These are phyloP conservation scores for Epinephelus fuscoguttatus DNA, from an alignment of 2,113 vertebrate genomes.

Conservation along the genomic window DNA sequence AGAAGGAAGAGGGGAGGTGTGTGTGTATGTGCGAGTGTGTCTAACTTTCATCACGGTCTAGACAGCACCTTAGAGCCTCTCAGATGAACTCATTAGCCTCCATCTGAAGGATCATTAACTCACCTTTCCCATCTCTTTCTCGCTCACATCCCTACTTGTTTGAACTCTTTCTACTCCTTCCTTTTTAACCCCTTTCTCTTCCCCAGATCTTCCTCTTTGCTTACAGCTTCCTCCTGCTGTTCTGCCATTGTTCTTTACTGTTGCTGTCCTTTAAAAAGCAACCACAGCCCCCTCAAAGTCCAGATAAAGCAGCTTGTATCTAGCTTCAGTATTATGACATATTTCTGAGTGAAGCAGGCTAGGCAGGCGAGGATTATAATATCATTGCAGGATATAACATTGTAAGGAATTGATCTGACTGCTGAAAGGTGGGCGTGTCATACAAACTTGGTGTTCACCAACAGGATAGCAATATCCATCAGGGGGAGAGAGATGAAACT, in stretches of 20 bases:
- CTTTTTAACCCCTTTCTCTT: neutral
- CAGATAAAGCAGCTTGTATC: neutral
- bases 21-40: neutral
- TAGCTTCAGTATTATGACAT: too few species aligned
- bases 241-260: neutral
- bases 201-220: neutral
- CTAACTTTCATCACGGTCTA: conserved; percentile 46
- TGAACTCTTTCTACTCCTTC: neutral
- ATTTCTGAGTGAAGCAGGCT: too few species aligned
- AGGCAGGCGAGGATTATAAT: too few species aligned
- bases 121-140: conserved; percentile 34
- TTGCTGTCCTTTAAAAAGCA: neutral
- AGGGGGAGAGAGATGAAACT: too few species aligned
- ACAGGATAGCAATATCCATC: too few species aligned
- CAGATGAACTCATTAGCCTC: conserved; percentile 69
- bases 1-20: neutral
- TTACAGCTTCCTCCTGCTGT: conserved; percentile 16
- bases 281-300: too few species aligned
- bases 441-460: too few species aligned
- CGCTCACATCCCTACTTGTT: conserved; percentile 1
- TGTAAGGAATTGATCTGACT: too few species aligned
- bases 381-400: too few species aligned
- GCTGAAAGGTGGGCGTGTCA: too few species aligned
- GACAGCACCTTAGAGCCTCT: conserved; percentile 46
- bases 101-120: conserved; percentile 61